Conservation (phyloP, 1,140 invertebrate genomes). For the Anthonomus grandis region DNA sequence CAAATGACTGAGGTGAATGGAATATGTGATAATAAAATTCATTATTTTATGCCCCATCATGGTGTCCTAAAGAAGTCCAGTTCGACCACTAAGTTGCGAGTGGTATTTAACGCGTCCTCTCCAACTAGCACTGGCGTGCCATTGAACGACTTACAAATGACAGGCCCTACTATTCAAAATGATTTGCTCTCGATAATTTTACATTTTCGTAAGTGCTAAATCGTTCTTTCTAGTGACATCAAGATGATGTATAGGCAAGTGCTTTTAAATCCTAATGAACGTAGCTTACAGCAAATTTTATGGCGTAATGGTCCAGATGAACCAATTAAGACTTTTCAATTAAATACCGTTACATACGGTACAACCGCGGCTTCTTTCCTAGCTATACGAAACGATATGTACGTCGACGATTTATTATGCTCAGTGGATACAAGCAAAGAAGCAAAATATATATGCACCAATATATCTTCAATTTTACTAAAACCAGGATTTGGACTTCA, state of each 20-base stretch:
- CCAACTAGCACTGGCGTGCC: slow-evolving; percentile 29
- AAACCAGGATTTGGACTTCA: too few species aligned
- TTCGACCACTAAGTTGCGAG: slow-evolving; percentile 20
- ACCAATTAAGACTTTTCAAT: slow-evolving; percentile 13
- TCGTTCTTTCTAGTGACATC: too few species aligned
- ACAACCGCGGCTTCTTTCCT: slow-evolving; percentile 36
- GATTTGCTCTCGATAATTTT: slow-evolving; percentile 47
- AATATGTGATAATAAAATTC: not conserved
- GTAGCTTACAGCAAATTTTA: slow-evolving; percentile 43
- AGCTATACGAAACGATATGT: slow-evolving; percentile 41
- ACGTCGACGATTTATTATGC: slow-evolving; percentile 46
- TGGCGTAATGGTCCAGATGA: slow-evolving; percentile 39
- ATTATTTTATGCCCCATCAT: slow-evolving; percentile 14
- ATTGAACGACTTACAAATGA: slow-evolving; percentile 38
- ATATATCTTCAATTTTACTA: too few species aligned
- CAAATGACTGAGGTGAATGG: slow-evolving; percentile 8
- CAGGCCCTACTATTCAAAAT: slow-evolving; percentile 39
- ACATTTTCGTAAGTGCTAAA: slow-evolving; percentile 46
- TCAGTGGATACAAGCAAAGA: slow-evolving; percentile 32
- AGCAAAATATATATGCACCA: slow-evolving; percentile 25
- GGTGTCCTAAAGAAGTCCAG: slow-evolving; percentile 4
- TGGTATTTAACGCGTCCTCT: slow-evolving; percentile 46
- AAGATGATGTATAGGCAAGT: too few species aligned
- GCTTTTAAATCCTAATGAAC: too few species aligned
- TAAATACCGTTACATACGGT: too few species aligned